Evolutionary conservation across 2,113 vertebrate species (phyloP), one percentile per base, ranked within the genome.

Genomic region (Festucalex cinctus): DNA sequence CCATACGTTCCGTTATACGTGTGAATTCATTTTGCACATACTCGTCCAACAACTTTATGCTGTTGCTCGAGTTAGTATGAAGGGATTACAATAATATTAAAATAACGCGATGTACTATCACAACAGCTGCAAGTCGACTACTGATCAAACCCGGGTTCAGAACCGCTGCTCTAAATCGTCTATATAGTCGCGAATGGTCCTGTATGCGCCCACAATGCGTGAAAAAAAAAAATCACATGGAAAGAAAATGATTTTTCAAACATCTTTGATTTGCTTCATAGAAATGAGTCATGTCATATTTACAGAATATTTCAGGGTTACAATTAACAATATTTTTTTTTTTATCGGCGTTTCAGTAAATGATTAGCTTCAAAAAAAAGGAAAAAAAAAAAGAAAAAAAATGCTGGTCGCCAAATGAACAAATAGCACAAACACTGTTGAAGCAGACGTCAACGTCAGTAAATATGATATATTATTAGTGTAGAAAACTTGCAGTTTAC

Each of bases 281-380:
- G 84, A 88, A 90, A 90, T 84, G 81, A 88, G 43, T 85, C 66
- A 54, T 66, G 73, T 83, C 78, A 85, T 88, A 89, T 90, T 86
- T 89, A 90, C 86, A 90, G 65, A 80, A 88, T 72, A 76, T 65
- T 77, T 36, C 39, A 77, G 66, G 68, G 63, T 85, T 75, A 87
- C 85, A 83, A 74, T 63, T 35, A 74, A 82, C 69, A 77, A 59
- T 41, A 41, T 69, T 69, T 60, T 67, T 70, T 65, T n/a, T n/a
- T n/a, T n/a, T n/a, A n/a, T n/a, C 70, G 68, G 68, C 66, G 71
- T 74, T 82, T 86, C 82, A 74, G 85, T 75, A 84, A 84, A 78
- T 80, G 66, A 67, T 46, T 76, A 65, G 81, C 37, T 43, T 75
- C 12, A 69, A 59, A 71, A 84, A 77, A 65, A 65, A n/a, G n/a